These are phyloP conservation scores for Synanthedon vespiformis DNA, from an alignment of 2,888 invertebrate genomes.

Conservation along the genomic window DNA sequence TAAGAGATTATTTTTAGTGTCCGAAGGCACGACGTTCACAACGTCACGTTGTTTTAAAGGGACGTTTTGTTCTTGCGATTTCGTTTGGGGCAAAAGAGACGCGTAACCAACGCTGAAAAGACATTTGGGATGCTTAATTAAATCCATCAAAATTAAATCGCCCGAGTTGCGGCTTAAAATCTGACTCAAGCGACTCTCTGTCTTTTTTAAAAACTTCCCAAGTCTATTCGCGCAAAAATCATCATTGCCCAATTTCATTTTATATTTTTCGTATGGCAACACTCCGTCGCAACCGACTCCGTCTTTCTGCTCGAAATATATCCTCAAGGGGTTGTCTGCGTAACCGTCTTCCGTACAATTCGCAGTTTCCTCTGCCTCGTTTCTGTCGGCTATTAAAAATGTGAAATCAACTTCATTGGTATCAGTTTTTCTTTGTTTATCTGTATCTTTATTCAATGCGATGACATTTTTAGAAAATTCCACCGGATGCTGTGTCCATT, in stretches of 20 bases:
- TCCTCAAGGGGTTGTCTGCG: constrained; percentile 36
- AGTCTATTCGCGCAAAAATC: constrained; percentile 30
- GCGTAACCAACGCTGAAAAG: constrained; percentile 48
- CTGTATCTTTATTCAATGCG: constrained; percentile 11
- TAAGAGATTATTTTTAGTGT: constrained; percentile 38
- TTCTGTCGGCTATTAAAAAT: constrained; percentile 20
- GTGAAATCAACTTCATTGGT: constrained; percentile 28
- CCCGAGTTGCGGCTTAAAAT: constrained; percentile 37
- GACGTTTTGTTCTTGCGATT: constrained; percentile 17
- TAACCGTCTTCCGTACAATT: constrained; percentile 25
- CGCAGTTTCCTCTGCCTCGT: constrained; percentile 11
- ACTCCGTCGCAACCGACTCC: constrained; percentile 43
- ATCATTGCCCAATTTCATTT: constrained; percentile 35
- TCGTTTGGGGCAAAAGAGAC: constrained; percentile 23
- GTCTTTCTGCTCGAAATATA: constrained; percentile 56
- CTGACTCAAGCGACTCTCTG: constrained; percentile 34
- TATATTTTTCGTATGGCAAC: constrained; percentile 40
- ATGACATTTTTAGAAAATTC: constrained; percentile 41
- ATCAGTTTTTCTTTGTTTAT: constrained; percentile 20
- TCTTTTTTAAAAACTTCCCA: constrained; percentile 42
- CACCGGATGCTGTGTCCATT: constrained; percentile 59
- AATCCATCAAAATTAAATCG: constrained; percentile 21
- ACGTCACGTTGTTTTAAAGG: constrained; percentile 34
- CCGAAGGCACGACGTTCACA: constrained; percentile 32
- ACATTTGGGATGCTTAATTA: constrained; percentile 29